Base-by-base conservation (phyloP, 2,888 invertebrate genomes). In the Alsophila aescularia region DNA sequence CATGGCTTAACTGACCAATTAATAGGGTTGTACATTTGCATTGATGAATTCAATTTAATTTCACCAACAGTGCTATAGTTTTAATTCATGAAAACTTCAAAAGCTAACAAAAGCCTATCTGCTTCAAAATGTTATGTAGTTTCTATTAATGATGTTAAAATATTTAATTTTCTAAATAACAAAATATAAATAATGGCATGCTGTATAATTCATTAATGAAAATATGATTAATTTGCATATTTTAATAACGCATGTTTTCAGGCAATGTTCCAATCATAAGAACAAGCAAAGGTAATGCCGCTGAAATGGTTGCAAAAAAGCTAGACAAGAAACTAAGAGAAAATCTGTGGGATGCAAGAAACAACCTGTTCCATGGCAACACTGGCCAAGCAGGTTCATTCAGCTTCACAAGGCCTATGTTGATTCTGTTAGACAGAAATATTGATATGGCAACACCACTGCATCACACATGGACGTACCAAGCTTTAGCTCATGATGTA, bases 381-480 rank as follows among this genome's bases (percentile, higher is more conserved):
- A 94, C 96, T 21, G 93, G 96, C 55, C 94, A 97, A 85, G 91
- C 93, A 0, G 96, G 96, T 0, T 93, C 94, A 48, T 95, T 94
- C 73, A 97, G 97, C 83, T 98, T 98, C 81, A 98, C 98, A 73
- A 92, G 99, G 41, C 99, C 99, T 0, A 93, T 99, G 71, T 90
- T 99, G 27, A 95, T 99, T 63, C 90, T 99, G 57, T 90, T 99
- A 51, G 99, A 99, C 84, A 93, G 99, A 57, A 98, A 97, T 85
- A 93, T 98, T 63, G 99, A 99, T 83, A 95, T 99, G 94, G 98
- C 99, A 1, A 99, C 99, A 35, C 98, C 98, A 16, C 90, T 99
- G 57, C 99, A 99, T 92, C 99, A 99, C 85, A 99, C 99, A 0
- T 99, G 99, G 99, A 99, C 99, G 0, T 99, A 99, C 85, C 99